phyloP scores from a whole-genome alignment of 2,888 invertebrate species.

The Drosophila imparisetae region DNA sequence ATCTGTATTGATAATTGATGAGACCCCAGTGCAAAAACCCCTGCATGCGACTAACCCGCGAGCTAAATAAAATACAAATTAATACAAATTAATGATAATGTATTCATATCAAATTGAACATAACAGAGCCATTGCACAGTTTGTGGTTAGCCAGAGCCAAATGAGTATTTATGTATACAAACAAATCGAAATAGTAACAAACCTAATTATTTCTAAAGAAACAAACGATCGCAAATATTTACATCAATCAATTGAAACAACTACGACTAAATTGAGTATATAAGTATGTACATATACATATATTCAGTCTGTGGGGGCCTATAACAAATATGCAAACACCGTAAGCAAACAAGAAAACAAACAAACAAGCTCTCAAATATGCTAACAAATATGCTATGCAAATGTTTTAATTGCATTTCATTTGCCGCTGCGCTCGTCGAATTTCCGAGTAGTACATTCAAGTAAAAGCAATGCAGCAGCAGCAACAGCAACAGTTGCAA shows the following conservation, averaged over 20 bases:
- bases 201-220: conserved; percentile 52
- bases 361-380: conserved; percentile 31
- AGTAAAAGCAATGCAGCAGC: conserved; percentile 33
- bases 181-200: conserved; percentile 36
- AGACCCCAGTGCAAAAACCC: conserved; percentile 6
- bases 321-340: conserved; percentile 35
- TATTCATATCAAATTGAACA: conserved; percentile 66
- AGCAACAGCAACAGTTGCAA: conserved; percentile 9
- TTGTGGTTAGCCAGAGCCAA: conserved; percentile 34
- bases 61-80: conserved; percentile 5
- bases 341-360: conserved; percentile 14
- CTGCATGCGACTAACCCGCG: conserved; percentile 37
- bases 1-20: conserved; percentile 9
- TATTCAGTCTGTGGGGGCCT: conserved; percentile 13
- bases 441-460: conserved; percentile 32
- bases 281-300: conserved; percentile 18
- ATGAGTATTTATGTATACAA: conserved; percentile 64
- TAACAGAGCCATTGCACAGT: conserved; percentile 22
- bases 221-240: conserved; percentile 45
- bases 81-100: conserved; percentile 40
- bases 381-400: conserved; percentile 65
- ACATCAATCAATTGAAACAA: conserved; percentile 65
- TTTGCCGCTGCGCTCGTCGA: conserved; percentile 49
- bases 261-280: conserved; percentile 38
- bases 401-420: conserved; percentile 76